Evolutionary conservation across 92 coral and sea anemone species (phyloP), one percentile per base, ranked within the genome.

Genomic region (Parazoanthus atlanticus): DNA sequence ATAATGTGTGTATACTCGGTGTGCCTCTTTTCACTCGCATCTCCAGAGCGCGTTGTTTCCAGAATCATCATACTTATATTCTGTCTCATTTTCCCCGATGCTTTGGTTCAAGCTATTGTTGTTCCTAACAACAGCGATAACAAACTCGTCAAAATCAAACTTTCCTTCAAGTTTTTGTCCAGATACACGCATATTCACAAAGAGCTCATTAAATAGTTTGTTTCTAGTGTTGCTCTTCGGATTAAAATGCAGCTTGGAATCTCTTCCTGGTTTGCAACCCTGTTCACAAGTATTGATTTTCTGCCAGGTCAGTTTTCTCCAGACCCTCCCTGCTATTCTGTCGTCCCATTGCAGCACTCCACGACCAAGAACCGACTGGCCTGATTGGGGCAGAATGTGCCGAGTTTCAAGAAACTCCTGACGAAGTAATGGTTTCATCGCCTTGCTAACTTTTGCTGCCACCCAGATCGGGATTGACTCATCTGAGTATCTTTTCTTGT

Each of bases 91-190:
- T 10, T 29, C 12, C 30, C 8, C 31, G 30, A n/a, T 32, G 23
- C 34, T 32, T 69, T 12, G 26, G 26, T 69, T 29, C 74, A 69
- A 69, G 74, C 74, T 21, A 6, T 69, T 69, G 15, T 25, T 69
- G 74, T 26, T 69, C 26, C 31, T n/a, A 25, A 69, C 31, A n/a
- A 11, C 74, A 29, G 32, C 23, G 31, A 69, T 69, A 69, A 69
- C 74, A 69, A 69, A n/a, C 74, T 69, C 74, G 74, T 69, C 74
- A n/a, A 69, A 26, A 32, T 69, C 74, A 69, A 69, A 69, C 74
- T 12, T 69, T 25, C 31, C 23, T 28, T 32, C 74, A 69, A 69
- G 74, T 69, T 69, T 69, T 69, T 11, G 33, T 29, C 74, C 74
- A 69, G 15, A 69, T 10, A 69, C 31, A 26, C 34, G 15, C 29